These are phyloP conservation scores for Agrilus mali DNA, from an alignment of 2,888 invertebrate species.

Conservation along the genomic window DNA sequence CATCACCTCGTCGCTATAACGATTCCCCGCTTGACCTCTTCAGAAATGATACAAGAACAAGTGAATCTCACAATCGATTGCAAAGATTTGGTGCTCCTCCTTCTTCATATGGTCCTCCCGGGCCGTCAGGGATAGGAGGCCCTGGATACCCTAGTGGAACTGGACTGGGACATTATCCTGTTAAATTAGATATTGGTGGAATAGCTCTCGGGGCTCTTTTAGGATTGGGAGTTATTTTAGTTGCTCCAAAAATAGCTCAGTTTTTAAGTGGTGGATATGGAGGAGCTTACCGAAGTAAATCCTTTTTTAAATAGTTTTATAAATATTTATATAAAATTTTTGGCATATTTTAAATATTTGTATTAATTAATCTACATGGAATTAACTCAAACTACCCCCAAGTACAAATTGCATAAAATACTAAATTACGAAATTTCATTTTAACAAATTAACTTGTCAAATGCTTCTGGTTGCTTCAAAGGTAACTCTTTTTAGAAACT, in stretches of 20 bases:
- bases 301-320: slow-evolving; percentile 3
- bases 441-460: background rate
- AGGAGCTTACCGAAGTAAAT: slow-evolving; percentile 51
- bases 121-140: slow-evolving; percentile 17
- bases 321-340: background rate
- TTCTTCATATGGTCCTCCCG: slow-evolving; percentile 40
- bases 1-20: slow-evolving; percentile 23
- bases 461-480: too few relatives aligned
- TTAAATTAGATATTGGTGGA: slow-evolving; percentile 72
- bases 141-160: slow-evolving; percentile 29
- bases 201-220: slow-evolving; percentile 68
- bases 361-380: too few relatives aligned
- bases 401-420: too few relatives aligned
- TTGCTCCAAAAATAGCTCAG: slow-evolving; percentile 65
- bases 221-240: slow-evolving; percentile 67
- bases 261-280: slow-evolving; percentile 53
- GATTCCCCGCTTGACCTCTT: slow-evolving; percentile 17
- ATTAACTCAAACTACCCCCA: too few relatives aligned
- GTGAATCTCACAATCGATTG: slow-evolving; percentile 28
- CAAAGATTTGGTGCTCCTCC: slow-evolving; percentile 40
- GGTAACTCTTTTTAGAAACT: too few relatives aligned
- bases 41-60: slow-evolving; percentile 16
- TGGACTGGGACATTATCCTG: slow-evolving; percentile 49
- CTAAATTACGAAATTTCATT: background rate
- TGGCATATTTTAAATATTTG: too few relatives aligned